These are phyloP conservation scores for Phoenicopterus ruber DNA, from an alignment of 2,113 vertebrate species.

Conservation along the genomic window DNA sequence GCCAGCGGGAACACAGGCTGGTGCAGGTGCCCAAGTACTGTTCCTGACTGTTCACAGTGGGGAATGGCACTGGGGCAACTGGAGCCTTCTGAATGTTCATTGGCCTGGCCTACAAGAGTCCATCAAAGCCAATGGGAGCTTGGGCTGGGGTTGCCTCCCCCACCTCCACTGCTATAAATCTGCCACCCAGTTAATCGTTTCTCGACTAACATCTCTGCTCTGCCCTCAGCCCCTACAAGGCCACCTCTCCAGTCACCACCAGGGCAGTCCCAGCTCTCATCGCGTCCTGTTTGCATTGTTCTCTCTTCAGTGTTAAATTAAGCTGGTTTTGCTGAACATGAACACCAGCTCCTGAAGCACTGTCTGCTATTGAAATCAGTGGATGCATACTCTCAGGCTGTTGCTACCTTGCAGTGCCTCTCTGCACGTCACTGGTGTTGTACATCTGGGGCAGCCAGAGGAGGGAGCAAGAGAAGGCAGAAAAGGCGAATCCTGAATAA, in stretches of 20 bases:
- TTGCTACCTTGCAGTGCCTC: conserved; percentile 3
- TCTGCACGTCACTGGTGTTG: not conserved
- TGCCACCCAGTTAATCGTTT: conserved; percentile 28
- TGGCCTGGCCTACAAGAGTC: not conserved
- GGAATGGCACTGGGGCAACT: conserved; percentile 22
- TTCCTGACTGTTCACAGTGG: conserved; percentile 44
- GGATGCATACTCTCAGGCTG: conserved; percentile 29
- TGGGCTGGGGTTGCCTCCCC: conserved; percentile 29
- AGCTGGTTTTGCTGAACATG: not conserved
- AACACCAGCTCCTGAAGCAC: not conserved
- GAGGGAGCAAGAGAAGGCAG: not conserved
- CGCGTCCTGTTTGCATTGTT: not conserved
- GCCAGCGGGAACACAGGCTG: not conserved
- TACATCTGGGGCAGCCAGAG: not conserved
- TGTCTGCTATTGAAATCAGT: not conserved
- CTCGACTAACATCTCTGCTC: conserved; percentile 9
- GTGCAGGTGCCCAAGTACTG: not conserved
- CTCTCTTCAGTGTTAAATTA: conserved; percentile 37
- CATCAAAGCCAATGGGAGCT: conserved; percentile 9
- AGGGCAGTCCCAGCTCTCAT: conserved; percentile 40
- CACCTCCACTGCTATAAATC: conserved; percentile 3
- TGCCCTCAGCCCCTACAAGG: conserved; percentile 39
- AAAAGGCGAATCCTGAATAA: not conserved
- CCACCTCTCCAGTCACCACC: conserved; percentile 13
- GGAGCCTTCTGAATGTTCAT: not conserved